Percentiles rank a stretch among this genome's conserved stretches.
phyloP scores from a whole-genome alignment of 2,888 invertebrate genomes.

The Chloroclysta siterata region DNA sequence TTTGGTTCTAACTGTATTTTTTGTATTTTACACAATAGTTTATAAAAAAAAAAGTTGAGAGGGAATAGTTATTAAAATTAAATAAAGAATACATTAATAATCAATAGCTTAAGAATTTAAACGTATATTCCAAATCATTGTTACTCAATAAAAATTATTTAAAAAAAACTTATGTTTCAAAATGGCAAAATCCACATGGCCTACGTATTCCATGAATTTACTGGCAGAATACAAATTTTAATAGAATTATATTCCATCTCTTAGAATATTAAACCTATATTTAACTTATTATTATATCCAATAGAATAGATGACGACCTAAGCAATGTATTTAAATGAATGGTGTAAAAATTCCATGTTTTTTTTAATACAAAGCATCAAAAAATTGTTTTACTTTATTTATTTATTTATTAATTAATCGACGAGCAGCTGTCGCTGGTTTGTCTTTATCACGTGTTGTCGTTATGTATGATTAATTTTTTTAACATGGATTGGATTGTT shows the following conservation, averaged over 20 bases:
- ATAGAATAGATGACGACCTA: not conserved
- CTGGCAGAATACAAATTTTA: not conserved
- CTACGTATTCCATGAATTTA: not conserved
- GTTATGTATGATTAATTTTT: no score
- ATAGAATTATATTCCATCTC: conserved; percentile 9
- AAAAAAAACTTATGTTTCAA: no score
- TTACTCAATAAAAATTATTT: no score
- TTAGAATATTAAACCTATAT: conserved; percentile 3
- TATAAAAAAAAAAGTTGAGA: not conserved
- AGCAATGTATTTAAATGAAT: not conserved
- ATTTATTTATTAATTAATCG: no score
- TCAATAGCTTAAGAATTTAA: not conserved
- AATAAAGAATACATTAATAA: not conserved
- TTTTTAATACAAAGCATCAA: conserved; percentile 14
- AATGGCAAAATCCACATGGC: not conserved
- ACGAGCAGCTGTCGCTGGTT: no score
- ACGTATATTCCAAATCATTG: not conserved
- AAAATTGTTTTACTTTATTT: conserved; percentile 20
- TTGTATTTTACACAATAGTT: not conserved
- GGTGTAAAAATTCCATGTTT: not conserved
- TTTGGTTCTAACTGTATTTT: not conserved
- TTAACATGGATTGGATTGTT: no score
- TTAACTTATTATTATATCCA: not conserved
- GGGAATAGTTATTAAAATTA: not conserved
- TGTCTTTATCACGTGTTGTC: no score